Evolutionary conservation across 2,888 invertebrate species (phyloP).

Genomic region (Periphyllus acericola): DNA sequence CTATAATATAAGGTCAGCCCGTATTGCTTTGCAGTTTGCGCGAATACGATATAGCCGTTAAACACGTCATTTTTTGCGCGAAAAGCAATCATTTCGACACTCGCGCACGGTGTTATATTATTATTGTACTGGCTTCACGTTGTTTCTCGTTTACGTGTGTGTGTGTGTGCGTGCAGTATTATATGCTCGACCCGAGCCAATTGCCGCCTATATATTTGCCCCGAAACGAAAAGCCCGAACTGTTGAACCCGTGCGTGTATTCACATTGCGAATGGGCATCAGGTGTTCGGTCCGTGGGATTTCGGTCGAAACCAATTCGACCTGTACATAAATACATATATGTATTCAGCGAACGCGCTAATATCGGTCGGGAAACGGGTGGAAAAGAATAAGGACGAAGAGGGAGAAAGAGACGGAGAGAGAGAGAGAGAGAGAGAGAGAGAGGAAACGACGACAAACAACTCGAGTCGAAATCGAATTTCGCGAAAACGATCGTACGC

Average conservation of each 20-base stretch:
- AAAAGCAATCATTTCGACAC: neutral
- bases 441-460: neutral
- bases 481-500: slow-evolving; percentile 31
- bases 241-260: neutral
- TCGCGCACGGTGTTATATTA: neutral
- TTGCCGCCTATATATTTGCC: neutral
- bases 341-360: neutral
- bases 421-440: neutral
- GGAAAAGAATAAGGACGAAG: neutral
- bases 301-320: slow-evolving; percentile 33
- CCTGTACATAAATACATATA: neutral
- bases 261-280: slow-evolving; percentile 37
- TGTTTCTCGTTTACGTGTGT: too few relatives aligned
- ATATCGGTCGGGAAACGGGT: neutral
- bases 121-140: too few relatives aligned
- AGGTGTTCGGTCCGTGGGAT: slow-evolving; percentile 43
- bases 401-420: neutral
- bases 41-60: neutral
- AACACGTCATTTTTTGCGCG: neutral
- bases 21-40: neutral
- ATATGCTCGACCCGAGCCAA: neutral
- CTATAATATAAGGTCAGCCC: too few relatives aligned
- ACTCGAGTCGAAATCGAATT: slow-evolving; percentile 38
- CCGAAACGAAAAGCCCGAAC: slow-evolving; percentile 1
- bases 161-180: neutral